These are phyloP conservation scores for Sipha maydis DNA, from an alignment of 2,888 invertebrate species.

Conservation along the genomic window DNA sequence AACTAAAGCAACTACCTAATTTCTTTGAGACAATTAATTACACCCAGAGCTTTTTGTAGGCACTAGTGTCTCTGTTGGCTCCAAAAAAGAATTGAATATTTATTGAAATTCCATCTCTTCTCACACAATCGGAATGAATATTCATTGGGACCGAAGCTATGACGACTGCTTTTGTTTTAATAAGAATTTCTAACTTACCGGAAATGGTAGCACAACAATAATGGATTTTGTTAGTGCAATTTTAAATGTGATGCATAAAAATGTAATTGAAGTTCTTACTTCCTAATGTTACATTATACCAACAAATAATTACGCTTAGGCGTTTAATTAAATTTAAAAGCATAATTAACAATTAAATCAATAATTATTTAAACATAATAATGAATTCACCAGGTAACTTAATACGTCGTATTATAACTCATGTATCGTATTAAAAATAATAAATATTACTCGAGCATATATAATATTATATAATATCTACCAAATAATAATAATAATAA, in stretches of 20 bases:
- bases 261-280: not conserved
- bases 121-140: conserved; percentile 1
- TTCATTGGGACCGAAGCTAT: not conserved
- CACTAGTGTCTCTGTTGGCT: not conserved
- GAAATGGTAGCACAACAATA: not conserved
- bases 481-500: no score
- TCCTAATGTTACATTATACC: not conserved
- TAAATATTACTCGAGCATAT: no score
- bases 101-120: conserved; percentile 28
- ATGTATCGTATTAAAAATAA: no score
- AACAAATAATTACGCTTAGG: not conserved
- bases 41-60: conserved; percentile 13
- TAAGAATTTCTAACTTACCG: not conserved
- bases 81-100: conserved; percentile 34
- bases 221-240: conserved; percentile 29
- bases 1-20: not conserved
- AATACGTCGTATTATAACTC: not conserved
- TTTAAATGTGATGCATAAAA: not conserved
- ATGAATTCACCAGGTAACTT: not conserved
- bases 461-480: no score
- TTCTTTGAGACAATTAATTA: conserved; percentile 41
- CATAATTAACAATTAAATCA: conserved; percentile 14
- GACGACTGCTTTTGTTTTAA: conserved; percentile 28
- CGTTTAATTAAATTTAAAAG: not conserved
- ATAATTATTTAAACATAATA: conserved; percentile 6